Base-by-base conservation (phyloP, 2,797 vertebrate species). In the Sebastes steindachneri region DNA sequence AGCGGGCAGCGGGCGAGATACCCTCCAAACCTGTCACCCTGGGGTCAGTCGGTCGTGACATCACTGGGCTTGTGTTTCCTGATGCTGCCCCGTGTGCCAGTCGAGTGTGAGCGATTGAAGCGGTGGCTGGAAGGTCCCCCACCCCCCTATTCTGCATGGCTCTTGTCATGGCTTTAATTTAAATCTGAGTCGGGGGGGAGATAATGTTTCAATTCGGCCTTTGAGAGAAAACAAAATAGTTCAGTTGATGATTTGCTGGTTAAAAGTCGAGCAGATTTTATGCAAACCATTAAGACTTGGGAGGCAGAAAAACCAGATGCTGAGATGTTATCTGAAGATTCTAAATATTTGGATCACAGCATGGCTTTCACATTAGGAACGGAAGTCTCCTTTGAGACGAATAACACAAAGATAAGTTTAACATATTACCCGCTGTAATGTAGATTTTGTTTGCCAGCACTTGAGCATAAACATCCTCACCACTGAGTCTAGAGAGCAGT, bases 1-100 rank as follows among this genome's bases (percentile, higher is more conserved):
- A 84, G 2, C 7, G 86, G 92, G 86, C 85, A 83, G 2, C 9
- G 70, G 77, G 75, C 77, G 79, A 77, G 65, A 84, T 86, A 75
- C 64, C 73, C 84, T 81, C 79, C 87, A 87, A 92, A 92, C 89
- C 86, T 86, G 89, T 94, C 93, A 89, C 89, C 90, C 77, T 4
- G 60, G 76, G 92, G 87, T 94, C 92, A 90, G 67, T 48, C 33
- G 86, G 78, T 87, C 78, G 68, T 92, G 93, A 94, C 93, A 92
- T 95, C 88, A 82, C 29, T 67, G 75, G 59, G 73, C 79, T 91
- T 85, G 86, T 80, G 89, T 94, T 93, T 93, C 87, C 86, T 91
- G 84, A 90, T 91, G 60, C 57, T 84, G 83, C 82, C 72, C 72
- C 86, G 79, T 74, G 31, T 85, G 89, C 84, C 84, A 71, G 86